Evolutionary conservation across 1,140 invertebrate genomes (phyloP), one percentile per base, ranked within the genome.

Genomic region (Sinella curviseta): DNA sequence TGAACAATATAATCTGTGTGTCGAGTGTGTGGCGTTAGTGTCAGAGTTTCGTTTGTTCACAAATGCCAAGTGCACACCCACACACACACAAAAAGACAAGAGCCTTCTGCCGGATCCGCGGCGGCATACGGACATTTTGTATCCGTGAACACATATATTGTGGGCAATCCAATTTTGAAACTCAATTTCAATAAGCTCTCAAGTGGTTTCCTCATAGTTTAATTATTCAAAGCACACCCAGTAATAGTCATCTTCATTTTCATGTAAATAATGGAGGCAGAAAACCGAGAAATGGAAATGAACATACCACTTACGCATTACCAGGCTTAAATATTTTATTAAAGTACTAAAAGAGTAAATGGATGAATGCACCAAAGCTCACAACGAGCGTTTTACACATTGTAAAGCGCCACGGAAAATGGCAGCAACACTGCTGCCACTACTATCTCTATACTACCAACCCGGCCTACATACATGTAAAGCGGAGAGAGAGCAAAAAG

Each of bases 261-360:
- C 57, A 65, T 65, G 57, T 65, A 65, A 65, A 65, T 65, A 26
- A 65, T 65, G 26, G 24, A n/a, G 26, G 57, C 3, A 14, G 8
- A 26, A 65, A 26, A 65, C 57, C 57, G 26, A 65, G 57, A 65
- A 65, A 65, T 65, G 57, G 57, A 65, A 65, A 65, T 65, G 57
- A 65, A 26, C 26, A 65, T 26, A 65, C 57, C 57, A 65, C 57
- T 65, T 65, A 26, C 57, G 26, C 26, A 65, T 26, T n/a, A 65
- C 57, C 57, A n/a, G 57, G 57, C 39, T 48, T 65, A 65, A 65
- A 65, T 65, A 65, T 65, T 65, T 65, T n/a, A 65, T 65, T 16
- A 65, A n/a, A 26, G 16, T n/a, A 65, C 14, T 65, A 65, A 65
- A 65, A 16, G 14, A 65, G 26, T 65, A 65, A 65, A 65, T 16